phyloP scores from a whole-genome alignment of 2,113 vertebrate species.

The Elanoides forficatus region DNA sequence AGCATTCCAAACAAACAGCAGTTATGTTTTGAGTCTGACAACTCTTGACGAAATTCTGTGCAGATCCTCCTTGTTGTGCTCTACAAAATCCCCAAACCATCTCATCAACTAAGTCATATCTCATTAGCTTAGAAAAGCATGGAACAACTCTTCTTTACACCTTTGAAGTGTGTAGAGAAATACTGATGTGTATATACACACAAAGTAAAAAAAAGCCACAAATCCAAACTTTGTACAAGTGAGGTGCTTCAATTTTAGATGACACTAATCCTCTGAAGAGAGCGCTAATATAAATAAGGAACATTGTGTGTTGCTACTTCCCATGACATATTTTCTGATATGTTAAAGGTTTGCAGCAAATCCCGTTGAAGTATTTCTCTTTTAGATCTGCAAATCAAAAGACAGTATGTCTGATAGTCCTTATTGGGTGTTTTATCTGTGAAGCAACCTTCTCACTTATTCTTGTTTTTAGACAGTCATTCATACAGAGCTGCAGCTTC shows the following conservation, averaged over 20 bases:
- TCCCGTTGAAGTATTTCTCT: not conserved
- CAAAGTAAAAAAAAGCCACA: not conserved
- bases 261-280: not conserved
- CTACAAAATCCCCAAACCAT: not conserved
- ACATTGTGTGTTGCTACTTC: not conserved
- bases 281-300: not conserved
- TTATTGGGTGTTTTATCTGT: not conserved
- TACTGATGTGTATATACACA: not conserved
- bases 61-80: not conserved
- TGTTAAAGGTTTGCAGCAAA: not conserved
- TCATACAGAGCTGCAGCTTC: not conserved
- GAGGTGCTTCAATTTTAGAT: not conserved
- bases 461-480: not conserved
- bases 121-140: not conserved
- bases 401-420: not conserved
- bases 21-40: not conserved
- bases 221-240: not conserved
- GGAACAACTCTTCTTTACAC: too few species aligned
- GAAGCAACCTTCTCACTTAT: not conserved
- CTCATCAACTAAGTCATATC: not conserved
- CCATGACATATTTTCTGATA: not conserved
- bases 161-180: not conserved
- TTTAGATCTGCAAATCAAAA: not conserved
- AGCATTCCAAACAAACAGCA: not conserved
- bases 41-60: not conserved